Percentiles rank a stretch among this genome's conserved stretches.
Evolutionary conservation across 2,113 vertebrate species (phyloP).

Genomic region (Salvelinus alpinus): DNA sequence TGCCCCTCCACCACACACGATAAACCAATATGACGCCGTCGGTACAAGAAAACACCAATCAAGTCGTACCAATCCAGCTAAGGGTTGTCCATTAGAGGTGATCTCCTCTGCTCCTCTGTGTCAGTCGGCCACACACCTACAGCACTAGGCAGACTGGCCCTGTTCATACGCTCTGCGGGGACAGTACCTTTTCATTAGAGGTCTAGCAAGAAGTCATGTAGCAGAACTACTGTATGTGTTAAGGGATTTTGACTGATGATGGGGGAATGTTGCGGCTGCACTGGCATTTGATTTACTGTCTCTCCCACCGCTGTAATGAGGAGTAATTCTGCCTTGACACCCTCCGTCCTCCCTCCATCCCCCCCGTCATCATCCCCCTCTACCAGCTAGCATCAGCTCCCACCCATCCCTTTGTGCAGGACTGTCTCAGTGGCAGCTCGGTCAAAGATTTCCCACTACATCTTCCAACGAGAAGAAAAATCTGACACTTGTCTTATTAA

Average conservation of each 20-base stretch:
- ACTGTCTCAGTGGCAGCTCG: constrained; percentile 23
- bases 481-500: constrained; percentile 74
- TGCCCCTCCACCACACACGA: too few species aligned
- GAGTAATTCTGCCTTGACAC: too few species aligned
- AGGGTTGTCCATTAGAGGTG: too few species aligned
- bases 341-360: constrained; percentile 38
- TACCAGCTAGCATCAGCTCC: constrained; percentile 20
- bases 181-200: constrained; percentile 68
- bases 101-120: neutral
- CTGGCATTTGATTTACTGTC: too few species aligned
- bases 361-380: constrained; percentile 36
- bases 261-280: too few species aligned
- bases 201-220: constrained; percentile 50
- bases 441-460: constrained; percentile 45
- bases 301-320: too few species aligned
- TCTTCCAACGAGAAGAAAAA: constrained; percentile 54
- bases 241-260: too few species aligned
- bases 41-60: too few species aligned
- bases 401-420: constrained; percentile 21
- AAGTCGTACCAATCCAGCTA: too few species aligned
- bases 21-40: too few species aligned
- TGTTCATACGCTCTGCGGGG: neutral
- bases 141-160: constrained; percentile 39
- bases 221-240: too few species aligned
- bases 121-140: constrained; percentile 48